These are phyloP conservation scores for Meiosimyza platycephala DNA, from an alignment of 2,888 invertebrate genomes.

Conservation along the genomic window DNA sequence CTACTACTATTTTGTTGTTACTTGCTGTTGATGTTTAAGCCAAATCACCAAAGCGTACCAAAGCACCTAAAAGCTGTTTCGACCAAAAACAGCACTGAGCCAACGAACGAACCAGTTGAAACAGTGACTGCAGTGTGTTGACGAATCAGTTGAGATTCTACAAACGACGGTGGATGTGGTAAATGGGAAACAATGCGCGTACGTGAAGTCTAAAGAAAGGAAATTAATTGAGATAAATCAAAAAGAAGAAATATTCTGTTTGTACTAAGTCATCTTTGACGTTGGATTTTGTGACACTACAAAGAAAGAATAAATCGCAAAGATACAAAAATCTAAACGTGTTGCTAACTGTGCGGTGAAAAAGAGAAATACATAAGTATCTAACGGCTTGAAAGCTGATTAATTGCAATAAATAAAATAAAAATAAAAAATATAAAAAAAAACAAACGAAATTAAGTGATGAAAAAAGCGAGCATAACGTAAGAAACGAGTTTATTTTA, in stretches of 20 bases:
- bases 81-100: constrained; percentile 25
- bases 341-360: too few species aligned
- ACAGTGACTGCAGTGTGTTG: constrained; percentile 37
- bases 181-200: constrained; percentile 46
- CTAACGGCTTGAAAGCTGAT: background rate
- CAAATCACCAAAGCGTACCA: constrained; percentile 24
- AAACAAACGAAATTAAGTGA: constrained; percentile 34
- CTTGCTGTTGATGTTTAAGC: background rate
- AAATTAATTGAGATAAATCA: constrained; percentile 12
- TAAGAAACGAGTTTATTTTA: constrained; percentile 20
- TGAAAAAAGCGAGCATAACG: constrained; percentile 36
- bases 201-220: constrained; percentile 41
- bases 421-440: constrained; percentile 20
- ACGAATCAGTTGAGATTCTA: constrained; percentile 61
- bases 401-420: constrained; percentile 41
- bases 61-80: constrained; percentile 15
- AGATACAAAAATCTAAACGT: background rate
- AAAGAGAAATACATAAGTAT: too few species aligned
- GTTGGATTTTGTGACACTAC: constrained; percentile 11
- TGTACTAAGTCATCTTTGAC: background rate
- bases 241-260: background rate
- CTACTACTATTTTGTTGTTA: background rate
- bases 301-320: constrained; percentile 18
- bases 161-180: constrained; percentile 56
- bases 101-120: constrained; percentile 35